A percentile compares a stretch with the other conserved stretches of the same genome.
Conservation (phyloP, 1,140 invertebrate species). For the Papilio helenus region DNA sequence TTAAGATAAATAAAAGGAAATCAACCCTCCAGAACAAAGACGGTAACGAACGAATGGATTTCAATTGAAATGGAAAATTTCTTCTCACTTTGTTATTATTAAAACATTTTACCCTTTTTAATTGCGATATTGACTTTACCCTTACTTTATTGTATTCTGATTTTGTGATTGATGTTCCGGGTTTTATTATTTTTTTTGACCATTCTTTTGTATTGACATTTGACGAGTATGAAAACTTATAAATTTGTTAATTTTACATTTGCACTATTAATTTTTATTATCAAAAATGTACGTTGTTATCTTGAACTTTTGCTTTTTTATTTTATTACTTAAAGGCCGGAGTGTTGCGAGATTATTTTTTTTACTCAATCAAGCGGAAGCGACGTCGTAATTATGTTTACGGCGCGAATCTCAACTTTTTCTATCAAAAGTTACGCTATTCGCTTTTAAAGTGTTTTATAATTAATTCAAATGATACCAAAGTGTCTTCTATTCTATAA, state of each 20-base stretch:
- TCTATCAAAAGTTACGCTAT: slow-evolving; percentile 49
- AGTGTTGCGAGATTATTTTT: slow-evolving; percentile 11
- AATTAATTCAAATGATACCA: slow-evolving; percentile 26
- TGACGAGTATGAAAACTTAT: too few relatives aligned
- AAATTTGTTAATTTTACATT: neutral
- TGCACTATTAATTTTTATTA: neutral
- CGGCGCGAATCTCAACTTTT: slow-evolving; percentile 45
- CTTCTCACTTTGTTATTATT: neutral
- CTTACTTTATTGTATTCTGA: neutral
- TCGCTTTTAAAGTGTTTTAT: slow-evolving; percentile 46
- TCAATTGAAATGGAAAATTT: slow-evolving; percentile 7
- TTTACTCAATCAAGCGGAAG: slow-evolving; percentile 36
- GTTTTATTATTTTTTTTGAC: neutral
- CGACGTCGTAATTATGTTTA: slow-evolving; percentile 47
- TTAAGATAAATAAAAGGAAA: neutral
- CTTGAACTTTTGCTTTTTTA: neutral
- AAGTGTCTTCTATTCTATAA: neutral
- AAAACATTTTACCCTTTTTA: neutral
- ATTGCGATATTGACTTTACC: neutral
- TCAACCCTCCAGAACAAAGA: neutral
- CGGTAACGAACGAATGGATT: neutral
- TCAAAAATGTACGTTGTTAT: neutral
- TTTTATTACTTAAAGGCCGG: neutral
- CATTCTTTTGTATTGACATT: too few relatives aligned
- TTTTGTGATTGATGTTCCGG: neutral